These are phyloP conservation scores for Cephus pulcher DNA, from an alignment of 2,888 invertebrate species.

Conservation along the genomic window DNA sequence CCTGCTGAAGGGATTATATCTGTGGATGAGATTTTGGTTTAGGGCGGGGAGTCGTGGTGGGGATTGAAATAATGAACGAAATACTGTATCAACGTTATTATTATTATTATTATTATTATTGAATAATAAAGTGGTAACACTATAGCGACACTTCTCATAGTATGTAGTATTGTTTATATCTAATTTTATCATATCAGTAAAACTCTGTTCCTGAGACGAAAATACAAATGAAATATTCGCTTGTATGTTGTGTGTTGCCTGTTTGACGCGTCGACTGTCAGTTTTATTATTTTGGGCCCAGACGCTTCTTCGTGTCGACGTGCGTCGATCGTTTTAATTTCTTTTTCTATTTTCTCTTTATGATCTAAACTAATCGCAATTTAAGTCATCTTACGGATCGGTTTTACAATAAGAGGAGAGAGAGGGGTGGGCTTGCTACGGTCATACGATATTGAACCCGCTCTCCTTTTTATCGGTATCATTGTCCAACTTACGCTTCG, in stretches of 20 bases:
- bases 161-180: constrained; percentile 37
- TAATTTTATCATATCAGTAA: constrained; percentile 31
- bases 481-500: no score
- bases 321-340: background rate
- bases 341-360: background rate
- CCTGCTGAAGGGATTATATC: no score
- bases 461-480: no score
- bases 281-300: no score
- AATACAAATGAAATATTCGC: constrained; percentile 34
- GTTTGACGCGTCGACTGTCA: no score
- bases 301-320: background rate
- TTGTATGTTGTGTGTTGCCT: background rate
- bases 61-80: no score
- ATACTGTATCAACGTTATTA: constrained; percentile 37
- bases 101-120: constrained; percentile 45
- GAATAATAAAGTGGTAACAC: constrained; percentile 58
- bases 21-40: no score
- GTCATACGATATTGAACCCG: no score
- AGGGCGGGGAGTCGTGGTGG: no score
- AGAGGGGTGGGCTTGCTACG: no score
- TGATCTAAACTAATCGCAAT: background rate
- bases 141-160: constrained; percentile 46
- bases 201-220: constrained; percentile 36
- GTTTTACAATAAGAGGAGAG: no score
- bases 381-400: no score